Base-by-base conservation (phyloP, 2,797 vertebrate genomes). In the Hoplostethus mediterraneus region DNA sequence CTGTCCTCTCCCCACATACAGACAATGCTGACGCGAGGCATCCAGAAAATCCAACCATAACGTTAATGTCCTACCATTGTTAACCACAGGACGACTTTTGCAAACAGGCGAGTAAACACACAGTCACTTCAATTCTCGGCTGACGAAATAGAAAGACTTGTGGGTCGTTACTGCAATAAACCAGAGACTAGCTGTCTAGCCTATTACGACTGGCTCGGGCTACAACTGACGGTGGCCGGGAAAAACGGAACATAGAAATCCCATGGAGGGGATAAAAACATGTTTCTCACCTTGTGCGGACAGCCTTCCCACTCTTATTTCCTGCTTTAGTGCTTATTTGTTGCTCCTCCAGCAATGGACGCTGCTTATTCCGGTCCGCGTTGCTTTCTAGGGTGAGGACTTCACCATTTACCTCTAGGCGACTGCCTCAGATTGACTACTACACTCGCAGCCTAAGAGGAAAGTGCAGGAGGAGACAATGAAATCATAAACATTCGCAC, bases 291-390 rank as follows among this genome's bases (percentile, higher is more conserved):
- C 86, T 81, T 65, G 54, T 21, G 9, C 61, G 40, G 17, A 8
- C 62, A 3, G 1, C 21, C 38, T 10, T 7, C 30, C 3, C 30
- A 0, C 52, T 74, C 7, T 30, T n/a, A 45, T 76, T 80, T 85
- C 83, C 87, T 82, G 81, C 28, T 85, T 62, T 0, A 1, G 10
- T 0, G 36, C 1, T 57, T 30, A 0, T 33, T 64, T 14, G 21
- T 33, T 48, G 68, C 80, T 79, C 69, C 73, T 62, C 30, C 5
- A 64, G 67, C 12, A 11, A 5, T 1, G 42, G n/a, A 16, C 14
- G 67, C 67, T 82, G 49, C 70, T 84, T 78, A 84, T 83, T 85
- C 83, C 78, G 85, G 74, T 79, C 70, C 81, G 72, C 62, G 55
- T 6, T 30, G 79, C 66, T 40, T 48, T 25, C 1, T 30, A 56